Base-by-base conservation (phyloP, 2,113 vertebrate genomes). In the Oenanthe oenanthe region DNA sequence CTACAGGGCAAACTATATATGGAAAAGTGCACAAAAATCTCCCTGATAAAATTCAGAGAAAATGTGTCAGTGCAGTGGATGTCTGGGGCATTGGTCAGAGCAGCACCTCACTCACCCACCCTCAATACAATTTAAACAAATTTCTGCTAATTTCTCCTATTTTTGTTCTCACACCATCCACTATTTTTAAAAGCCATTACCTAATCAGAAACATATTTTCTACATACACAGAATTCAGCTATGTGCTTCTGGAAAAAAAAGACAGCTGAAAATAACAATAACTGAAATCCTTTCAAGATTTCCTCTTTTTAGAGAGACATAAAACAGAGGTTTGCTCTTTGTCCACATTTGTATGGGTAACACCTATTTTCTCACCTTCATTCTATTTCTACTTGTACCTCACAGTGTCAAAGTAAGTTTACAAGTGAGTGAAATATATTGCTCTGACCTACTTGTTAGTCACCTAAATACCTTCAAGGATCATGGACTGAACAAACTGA, bases 1-100 rank as follows among this genome's bases (percentile, higher is more conserved):
- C 75, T 93, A 72, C 90, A 81, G 87, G 75, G 86, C 38, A 92
- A 95, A 32, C 48, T 94, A 83, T 71, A 70, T 66, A 66, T 62
- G 56, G 81, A 76, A 93, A 93, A 36, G 34, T 25, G 15, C 68
- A 81, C 47, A 65, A 91, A 94, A 94, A 85, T 3, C 84, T 94
- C 28, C 34, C 51, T n/a, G 19, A 45, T 56, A 89, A 76, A 94
- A 95, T 68, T 91, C 40, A 72, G 50, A 75, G 31, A 76, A 94
- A 92, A 66, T 4, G 4, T 31, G 21, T 20, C 29, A 51, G 28
- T 28, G 31, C 9, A 53, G 63, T 17, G 18, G 40, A 47, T 77
- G 28, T 48, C 56, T 51, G 53, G 40, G 45, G 14, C 73, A 29
- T 29, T 53, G 56, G 40, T 67, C 57, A 76, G 56, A 71, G 20